Conservation (phyloP, 2,113 vertebrate genomes). For the Condylura cristata region DNA sequence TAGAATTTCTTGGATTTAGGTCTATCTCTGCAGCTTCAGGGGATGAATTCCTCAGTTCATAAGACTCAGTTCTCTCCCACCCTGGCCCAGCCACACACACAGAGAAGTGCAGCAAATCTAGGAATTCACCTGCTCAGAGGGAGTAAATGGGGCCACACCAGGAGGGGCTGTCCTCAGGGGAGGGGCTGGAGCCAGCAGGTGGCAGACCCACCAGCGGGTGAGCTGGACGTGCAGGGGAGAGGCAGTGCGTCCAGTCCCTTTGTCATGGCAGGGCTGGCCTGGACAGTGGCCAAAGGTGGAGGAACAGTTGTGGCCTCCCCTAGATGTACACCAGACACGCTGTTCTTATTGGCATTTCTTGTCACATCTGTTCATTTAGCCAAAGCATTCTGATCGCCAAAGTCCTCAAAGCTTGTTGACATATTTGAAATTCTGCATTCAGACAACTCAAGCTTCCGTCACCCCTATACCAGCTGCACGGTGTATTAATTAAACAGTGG, state of each 20-base stretch:
- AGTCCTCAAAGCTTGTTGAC: constrained; percentile 11
- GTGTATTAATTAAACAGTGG: constrained; percentile 20
- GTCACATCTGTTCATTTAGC: constrained; percentile 36
- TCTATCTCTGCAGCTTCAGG: not conserved
- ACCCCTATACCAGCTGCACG: not conserved
- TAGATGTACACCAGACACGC: not conserved
- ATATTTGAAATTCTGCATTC: constrained; percentile 12
- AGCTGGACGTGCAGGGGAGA: not conserved
- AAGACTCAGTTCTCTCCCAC: not conserved
- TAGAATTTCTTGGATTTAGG: not conserved
- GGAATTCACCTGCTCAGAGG: not conserved
- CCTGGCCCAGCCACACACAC: rapidly evolving
- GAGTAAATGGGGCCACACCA: no score
- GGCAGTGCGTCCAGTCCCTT: not conserved
- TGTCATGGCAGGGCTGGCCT: not conserved
- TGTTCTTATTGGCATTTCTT: not conserved
- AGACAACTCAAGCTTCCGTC: not conserved
- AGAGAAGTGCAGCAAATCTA: not conserved
- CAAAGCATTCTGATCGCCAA: not conserved
- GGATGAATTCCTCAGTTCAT: not conserved
- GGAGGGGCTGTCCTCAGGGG: not conserved
- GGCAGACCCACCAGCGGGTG: not conserved
- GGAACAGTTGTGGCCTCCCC: not conserved
- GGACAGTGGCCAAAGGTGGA: not conserved
- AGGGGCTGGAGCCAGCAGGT: not conserved